Evolutionary conservation across 2,797 vertebrate species (phyloP), one percentile per base, ranked within the genome.

Genomic region (Darevskia mixta): DNA sequence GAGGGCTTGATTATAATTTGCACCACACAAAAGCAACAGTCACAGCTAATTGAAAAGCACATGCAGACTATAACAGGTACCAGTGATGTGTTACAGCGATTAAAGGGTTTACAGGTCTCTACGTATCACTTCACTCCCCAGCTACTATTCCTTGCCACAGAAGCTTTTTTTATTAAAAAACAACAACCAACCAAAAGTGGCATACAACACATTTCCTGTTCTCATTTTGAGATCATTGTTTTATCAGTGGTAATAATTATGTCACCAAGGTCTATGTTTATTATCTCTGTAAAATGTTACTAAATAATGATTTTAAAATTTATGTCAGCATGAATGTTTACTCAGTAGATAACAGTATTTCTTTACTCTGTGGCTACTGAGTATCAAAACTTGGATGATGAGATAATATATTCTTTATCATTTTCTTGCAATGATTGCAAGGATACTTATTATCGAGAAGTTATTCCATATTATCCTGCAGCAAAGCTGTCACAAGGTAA

Each of bases 11-110:
- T 38, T 23, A 79, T 29, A 4, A 23, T 41, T 58, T 58, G 25
- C 1, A 75, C 86, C n/a, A 95, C 71, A 88, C 32, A 78, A 80
- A 88, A 94, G 72, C 35, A 89, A 90, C 27, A 91, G 41, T 92
- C 77, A 71, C 79, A 88, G 88, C 32, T 94, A 86, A 78, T 69
- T 86, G 88, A 90, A 38, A 94, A 88, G 90, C 1, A 82, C 58
- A 88, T 90, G 73, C 25, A 86, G 85, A 89, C 79, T 64, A 73
- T 49, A 5, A 69, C n/a, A 75, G 35, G 88, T 87, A 83, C 76
- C 49, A 87, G 49, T 66, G 71, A 88, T 1, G 45, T 80, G 75
- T 81, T 92, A 86, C 49, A 91, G 41, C 66, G 86, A 79, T 91
- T 80, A 67, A 81, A 85, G 89, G 67, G 41, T 35, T 66, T 73